Evolutionary conservation across 2,113 vertebrate genomes (phyloP).

Genomic region (Manacus vitellinus): DNA sequence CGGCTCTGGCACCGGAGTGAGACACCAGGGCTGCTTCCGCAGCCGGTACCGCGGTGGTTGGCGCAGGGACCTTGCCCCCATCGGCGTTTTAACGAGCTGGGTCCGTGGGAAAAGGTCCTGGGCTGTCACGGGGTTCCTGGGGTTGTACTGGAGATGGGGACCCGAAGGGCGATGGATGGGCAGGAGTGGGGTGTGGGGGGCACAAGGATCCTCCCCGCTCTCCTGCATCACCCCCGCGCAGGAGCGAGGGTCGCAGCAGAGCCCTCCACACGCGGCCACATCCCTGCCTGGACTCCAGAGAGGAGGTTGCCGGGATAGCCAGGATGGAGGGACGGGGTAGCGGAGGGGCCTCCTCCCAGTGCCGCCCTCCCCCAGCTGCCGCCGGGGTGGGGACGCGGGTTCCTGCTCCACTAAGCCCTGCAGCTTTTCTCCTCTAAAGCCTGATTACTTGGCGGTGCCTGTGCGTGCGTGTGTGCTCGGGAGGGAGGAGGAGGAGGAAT

Average conservation of each 20-base stretch:
- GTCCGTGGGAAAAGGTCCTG: neutral
- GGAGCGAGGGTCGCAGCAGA: neutral
- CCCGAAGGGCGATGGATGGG: neutral
- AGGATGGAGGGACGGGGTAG: neutral
- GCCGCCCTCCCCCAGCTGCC: constrained; percentile 38
- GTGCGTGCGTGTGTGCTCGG: constrained; percentile 12
- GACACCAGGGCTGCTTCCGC: neutral
- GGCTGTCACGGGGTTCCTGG: neutral
- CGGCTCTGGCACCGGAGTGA: neutral
- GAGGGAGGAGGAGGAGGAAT: constrained; percentile 56
- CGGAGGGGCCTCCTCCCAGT: neutral
- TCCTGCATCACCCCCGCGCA: neutral
- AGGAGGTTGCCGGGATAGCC: neutral
- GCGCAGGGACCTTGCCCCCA: neutral
- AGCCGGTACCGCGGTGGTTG: neutral
- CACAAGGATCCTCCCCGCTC: neutral
- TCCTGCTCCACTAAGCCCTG: constrained; percentile 63
- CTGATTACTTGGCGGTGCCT: constrained; percentile 65
- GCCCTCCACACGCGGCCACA: accelerated
- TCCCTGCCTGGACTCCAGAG: neutral
- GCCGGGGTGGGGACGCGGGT: constrained; percentile 23
- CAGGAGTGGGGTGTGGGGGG: neutral
- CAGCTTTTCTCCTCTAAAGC: constrained; percentile 71
- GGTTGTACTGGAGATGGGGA: neutral
- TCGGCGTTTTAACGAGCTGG: neutral